Percentiles rank a stretch among this genome's conserved stretches.
These are phyloP conservation scores for Caiman crocodilus DNA, from an alignment of 2,797 vertebrate species.

Conservation along the genomic window DNA sequence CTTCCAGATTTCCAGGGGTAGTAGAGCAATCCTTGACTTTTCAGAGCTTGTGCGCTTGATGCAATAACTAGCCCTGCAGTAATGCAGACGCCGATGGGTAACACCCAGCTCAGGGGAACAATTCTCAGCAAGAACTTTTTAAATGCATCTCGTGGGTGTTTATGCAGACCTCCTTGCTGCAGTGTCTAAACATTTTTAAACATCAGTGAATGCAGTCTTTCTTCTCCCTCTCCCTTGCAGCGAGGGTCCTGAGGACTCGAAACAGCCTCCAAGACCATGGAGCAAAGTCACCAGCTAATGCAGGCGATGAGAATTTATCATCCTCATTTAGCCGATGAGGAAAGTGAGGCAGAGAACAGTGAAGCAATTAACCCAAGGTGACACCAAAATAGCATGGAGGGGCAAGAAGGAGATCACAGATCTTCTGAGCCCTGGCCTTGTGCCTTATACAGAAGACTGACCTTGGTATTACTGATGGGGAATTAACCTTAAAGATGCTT, in stretches of 20 bases:
- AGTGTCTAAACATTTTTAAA: not conserved
- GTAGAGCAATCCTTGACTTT: not conserved
- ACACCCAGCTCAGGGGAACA: fast-evolving
- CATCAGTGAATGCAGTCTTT: fast-evolving
- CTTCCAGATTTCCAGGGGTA: not conserved
- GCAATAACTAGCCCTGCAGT: not conserved
- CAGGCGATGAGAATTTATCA: fast-evolving
- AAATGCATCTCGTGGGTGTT: not conserved
- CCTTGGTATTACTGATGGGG: not conserved
- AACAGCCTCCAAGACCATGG: not conserved
- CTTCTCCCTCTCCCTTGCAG: too few species aligned
- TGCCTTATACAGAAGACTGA: too few species aligned
- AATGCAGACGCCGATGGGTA: fast-evolving
- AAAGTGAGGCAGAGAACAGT: not conserved
- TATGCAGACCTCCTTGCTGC: not conserved
- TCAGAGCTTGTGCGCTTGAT: not conserved
- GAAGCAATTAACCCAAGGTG: not conserved
- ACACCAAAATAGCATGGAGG: not conserved
- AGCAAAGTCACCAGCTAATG: not conserved
- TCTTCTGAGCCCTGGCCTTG: not conserved
- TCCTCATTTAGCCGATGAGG: fast-evolving
- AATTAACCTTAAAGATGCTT: not conserved
- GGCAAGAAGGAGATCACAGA: not conserved
- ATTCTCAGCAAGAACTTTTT: not conserved
- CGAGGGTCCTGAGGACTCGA: fast-evolving